These are phyloP conservation scores for Podargus strigoides DNA, from an alignment of 2,797 vertebrate species.

Conservation along the genomic window DNA sequence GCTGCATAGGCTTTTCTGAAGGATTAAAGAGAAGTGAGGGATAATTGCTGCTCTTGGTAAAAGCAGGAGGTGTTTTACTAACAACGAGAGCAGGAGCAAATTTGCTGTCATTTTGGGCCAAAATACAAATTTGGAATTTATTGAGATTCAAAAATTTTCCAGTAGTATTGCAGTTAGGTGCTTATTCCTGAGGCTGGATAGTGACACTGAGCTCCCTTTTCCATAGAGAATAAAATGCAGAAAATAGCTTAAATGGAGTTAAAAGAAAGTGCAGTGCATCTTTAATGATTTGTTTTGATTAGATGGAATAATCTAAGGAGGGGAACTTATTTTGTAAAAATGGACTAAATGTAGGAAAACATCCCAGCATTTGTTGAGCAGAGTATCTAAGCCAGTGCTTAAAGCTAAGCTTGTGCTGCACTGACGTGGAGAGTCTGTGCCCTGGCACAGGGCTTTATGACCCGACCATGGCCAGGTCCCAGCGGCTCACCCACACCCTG, in stretches of 20 bases:
- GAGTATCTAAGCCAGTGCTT: not conserved
- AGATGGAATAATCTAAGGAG: not conserved
- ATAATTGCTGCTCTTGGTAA: not conserved
- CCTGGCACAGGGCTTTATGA: not conserved
- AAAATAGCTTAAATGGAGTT: not conserved
- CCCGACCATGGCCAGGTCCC: not conserved
- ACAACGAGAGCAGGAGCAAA: not conserved
- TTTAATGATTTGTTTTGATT: not conserved
- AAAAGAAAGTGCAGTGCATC: not conserved
- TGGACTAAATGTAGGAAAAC: not conserved
- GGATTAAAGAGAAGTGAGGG: not conserved
- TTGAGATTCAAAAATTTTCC: not conserved
- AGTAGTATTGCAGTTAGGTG: not conserved
- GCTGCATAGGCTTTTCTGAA: not conserved
- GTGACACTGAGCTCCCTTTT: not conserved
- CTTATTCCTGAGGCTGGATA: not conserved
- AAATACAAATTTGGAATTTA: not conserved
- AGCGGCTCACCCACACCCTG: not conserved
- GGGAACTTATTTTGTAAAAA: not conserved
- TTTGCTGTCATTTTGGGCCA: not conserved
- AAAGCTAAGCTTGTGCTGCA: not conserved
- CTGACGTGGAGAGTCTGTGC: not conserved
- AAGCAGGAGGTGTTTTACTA: not conserved
- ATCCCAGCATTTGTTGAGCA: not conserved
- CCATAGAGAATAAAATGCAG: not conserved